Percentiles rank a stretch among this genome's conserved stretches.
These are phyloP conservation scores for Oryzias melastigma DNA, from an alignment of 2,113 vertebrate species.

Conservation along the genomic window DNA sequence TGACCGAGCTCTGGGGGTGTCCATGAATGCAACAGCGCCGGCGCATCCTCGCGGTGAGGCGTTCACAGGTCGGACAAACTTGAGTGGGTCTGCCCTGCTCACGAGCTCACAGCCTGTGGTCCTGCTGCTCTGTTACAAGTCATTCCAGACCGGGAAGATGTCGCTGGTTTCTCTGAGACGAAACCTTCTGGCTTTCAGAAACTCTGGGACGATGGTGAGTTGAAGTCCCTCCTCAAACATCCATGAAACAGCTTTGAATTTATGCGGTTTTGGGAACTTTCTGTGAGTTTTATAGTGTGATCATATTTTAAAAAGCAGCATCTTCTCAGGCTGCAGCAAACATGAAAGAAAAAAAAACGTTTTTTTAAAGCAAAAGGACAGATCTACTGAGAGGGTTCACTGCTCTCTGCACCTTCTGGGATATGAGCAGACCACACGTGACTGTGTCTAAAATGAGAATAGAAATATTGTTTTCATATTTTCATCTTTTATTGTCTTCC, in stretches of 20 bases:
- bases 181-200: slow-evolving; percentile 45
- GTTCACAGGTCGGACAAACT: neutral
- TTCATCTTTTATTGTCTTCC: slow-evolving; percentile 8
- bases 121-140: neutral
- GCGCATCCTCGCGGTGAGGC: neutral
- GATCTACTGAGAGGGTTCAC: neutral
- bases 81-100: too few species aligned
- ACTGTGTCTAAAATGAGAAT: neutral
- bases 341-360: neutral
- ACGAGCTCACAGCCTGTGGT: too few species aligned
- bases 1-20: neutral
- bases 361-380: neutral
- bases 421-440: fast-evolving
- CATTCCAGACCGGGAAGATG: slow-evolving; percentile 31
- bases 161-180: slow-evolving; percentile 43
- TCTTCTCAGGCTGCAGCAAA: too few species aligned
- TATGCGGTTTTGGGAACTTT: too few species aligned
- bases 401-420: neutral
- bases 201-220: slow-evolving; percentile 52
- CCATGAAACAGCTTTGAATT: too few species aligned
- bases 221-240: too few species aligned
- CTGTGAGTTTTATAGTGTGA: too few species aligned
- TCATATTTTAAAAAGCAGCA: too few species aligned
- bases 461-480: neutral
- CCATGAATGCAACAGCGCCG: slow-evolving; percentile 8